phyloP scores from a whole-genome alignment of 1,140 invertebrate genomes.

The Thaumatotibia leucotreta region DNA sequence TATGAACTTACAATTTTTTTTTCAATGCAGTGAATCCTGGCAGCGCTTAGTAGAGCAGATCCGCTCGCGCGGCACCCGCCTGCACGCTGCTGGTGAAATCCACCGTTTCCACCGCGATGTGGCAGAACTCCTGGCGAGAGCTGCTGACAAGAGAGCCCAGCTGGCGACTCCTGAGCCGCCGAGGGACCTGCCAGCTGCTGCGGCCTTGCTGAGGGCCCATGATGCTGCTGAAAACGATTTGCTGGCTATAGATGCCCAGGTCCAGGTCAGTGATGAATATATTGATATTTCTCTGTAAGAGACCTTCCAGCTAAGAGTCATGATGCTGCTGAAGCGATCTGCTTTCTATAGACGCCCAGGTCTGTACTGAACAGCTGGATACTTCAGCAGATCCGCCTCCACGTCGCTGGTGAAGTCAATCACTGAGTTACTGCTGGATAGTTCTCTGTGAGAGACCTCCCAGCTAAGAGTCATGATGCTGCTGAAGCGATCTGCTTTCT shows the following conservation, averaged over 20 bases:
- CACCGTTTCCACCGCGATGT: conserved; percentile 98
- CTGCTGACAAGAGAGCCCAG: conserved; percentile 66
- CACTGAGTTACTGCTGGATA: conserved; percentile 97
- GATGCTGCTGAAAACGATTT: conserved; percentile 97
- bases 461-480: background rate
- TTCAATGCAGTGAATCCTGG: conserved; percentile 85
- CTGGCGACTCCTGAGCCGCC: conserved; percentile 22
- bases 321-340: background rate
- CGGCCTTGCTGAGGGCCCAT: conserved; percentile 85
- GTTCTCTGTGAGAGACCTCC: background rate
- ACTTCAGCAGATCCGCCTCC: conserved; percentile 89
- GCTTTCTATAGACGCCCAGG: too few species aligned
- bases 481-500: too few species aligned
- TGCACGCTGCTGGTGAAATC: conserved; percentile 96
- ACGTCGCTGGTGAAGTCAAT: conserved; percentile 96
- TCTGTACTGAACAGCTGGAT: too few species aligned
- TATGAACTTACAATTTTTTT: too few species aligned
- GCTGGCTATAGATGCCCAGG: conserved; percentile 93
- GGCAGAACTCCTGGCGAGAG: conserved; percentile 92
- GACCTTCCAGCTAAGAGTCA: background rate
- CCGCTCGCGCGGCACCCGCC: conserved; percentile 88
- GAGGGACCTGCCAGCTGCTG: conserved; percentile 25
- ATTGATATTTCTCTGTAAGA: too few species aligned
- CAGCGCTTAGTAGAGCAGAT: conserved; percentile 91
- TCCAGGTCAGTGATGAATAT: conserved; percentile 81